Evolutionary conservation across 2,797 vertebrate species (phyloP), one percentile per base, ranked within the genome.

Genomic region (Sorex maritimensis): DNA sequence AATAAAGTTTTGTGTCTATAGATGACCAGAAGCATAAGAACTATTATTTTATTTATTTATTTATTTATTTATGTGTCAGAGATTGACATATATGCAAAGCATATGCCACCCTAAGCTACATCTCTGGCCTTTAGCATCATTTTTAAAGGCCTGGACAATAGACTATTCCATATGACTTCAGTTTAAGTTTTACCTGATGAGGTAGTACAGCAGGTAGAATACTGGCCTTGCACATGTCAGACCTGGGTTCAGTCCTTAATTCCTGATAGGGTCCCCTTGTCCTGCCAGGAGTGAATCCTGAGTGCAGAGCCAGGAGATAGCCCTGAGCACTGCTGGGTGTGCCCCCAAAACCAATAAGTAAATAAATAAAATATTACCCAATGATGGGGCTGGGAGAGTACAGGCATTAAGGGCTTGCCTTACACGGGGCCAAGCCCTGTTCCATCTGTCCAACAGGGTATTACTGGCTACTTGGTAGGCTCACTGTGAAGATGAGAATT

Each of bases 111-210:
- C 6, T 49, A 49, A 49, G 46, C 46, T 49, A 49, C 46, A 49
- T 49, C 3, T 49, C 46, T 49, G 61, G 34, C 61, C 26, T 55
- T 88, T 58, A 24, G 4, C 30, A 55, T 84, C 86, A 81, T 6
- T 38, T 23, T 71, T 75, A 82, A 71, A 91, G 63, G 61, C 26
- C 71, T 75, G 61, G 68, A 69, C 82, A 92, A 61, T 2, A 41
- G 52, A 65, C 34, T n/a, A 1, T 91, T 96, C 93, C 46, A 63
- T 68, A 5, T 83, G 55, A 41, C 68, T 95, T 87, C 55, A 81
- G 26, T 95, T 93, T 94, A 88, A 44, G 77, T 93, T 67, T 96
- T 91, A 13, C n/a, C n/a, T 68, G 28, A n/a, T n/a, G 24, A 68
- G 30, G 17, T 17, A 58, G 55, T 15, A 10, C 55, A 58, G 12